These are phyloP conservation scores for Deilephila porcellus DNA, from an alignment of 2,888 invertebrate genomes.

Conservation along the genomic window DNA sequence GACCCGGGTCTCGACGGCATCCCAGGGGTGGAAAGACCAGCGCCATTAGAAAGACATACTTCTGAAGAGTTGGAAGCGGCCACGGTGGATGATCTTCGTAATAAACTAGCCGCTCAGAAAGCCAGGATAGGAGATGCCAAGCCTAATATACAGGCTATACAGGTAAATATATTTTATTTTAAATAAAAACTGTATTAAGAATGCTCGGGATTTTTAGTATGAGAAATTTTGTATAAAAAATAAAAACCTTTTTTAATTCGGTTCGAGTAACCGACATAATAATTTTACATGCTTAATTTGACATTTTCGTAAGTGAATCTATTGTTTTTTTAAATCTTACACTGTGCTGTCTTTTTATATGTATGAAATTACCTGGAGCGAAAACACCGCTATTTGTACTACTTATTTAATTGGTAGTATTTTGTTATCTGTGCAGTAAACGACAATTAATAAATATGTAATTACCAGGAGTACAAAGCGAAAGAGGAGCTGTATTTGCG, in stretches of 20 bases:
- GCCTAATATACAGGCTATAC: conserved; percentile 90
- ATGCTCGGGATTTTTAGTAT: no score
- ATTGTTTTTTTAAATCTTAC: no score
- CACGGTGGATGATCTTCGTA: conserved; percentile 84
- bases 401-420: neutral
- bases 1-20: conserved; percentile 68
- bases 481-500: conserved; percentile 90
- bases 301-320: no score
- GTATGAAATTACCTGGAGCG: no score
- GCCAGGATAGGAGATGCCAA: conserved; percentile 86
- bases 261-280: no score
- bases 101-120: conserved; percentile 84
- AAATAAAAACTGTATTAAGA: no score
- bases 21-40: conserved; percentile 67
- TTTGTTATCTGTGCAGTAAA: no score
- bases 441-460: conserved; percentile 33
- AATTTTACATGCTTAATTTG: no score
- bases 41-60: conserved; percentile 84
- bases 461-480: conserved; percentile 85
- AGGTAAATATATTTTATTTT: conserved; percentile 72
- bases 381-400: neutral
- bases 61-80: conserved; percentile 87
- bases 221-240: no score
- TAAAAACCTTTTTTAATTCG: no score
- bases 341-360: no score